phyloP scores from a whole-genome alignment of 2,888 invertebrate species.

The Thumatha senex region DNA sequence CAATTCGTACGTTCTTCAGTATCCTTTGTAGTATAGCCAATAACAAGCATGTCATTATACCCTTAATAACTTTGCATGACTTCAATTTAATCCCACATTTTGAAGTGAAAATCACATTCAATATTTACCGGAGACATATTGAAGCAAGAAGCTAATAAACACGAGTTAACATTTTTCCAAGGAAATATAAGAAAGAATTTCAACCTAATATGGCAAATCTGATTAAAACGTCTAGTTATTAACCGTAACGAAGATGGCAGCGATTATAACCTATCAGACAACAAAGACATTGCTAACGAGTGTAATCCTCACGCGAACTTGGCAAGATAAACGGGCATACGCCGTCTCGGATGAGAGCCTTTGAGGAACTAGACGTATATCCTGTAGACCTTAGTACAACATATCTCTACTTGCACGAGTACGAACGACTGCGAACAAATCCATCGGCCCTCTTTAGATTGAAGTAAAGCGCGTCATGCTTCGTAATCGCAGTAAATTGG shows the following conservation, averaged over 20 bases:
- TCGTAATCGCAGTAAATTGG: conserved; percentile 16
- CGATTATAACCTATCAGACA: conserved; percentile 34
- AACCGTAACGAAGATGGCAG: conserved; percentile 24
- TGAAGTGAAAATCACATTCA: no score
- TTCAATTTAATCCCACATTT: no score
- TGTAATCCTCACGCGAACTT: conserved; percentile 26
- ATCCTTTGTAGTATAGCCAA: no score
- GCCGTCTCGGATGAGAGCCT: conserved; percentile 51
- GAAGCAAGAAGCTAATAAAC: background rate
- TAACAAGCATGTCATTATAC: no score
- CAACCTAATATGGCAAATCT: background rate
- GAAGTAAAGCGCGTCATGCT: conserved; percentile 34
- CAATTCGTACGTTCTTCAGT: no score
- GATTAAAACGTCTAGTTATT: conserved; percentile 3
- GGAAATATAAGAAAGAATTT: background rate
- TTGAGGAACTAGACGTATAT: conserved; percentile 52
- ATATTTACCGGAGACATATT: background rate
- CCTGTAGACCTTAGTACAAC: conserved; percentile 12
- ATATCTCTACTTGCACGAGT: conserved; percentile 29
- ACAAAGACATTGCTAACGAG: conserved; percentile 28
- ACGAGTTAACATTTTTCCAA: background rate
- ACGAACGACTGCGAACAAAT: background rate
- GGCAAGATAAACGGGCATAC: conserved; percentile 30
- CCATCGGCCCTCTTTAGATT: conserved; percentile 1
- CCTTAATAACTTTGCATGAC: no score